These are phyloP conservation scores for Goniozus legneri DNA, from an alignment of 1,140 invertebrate genomes.

Conservation along the genomic window DNA sequence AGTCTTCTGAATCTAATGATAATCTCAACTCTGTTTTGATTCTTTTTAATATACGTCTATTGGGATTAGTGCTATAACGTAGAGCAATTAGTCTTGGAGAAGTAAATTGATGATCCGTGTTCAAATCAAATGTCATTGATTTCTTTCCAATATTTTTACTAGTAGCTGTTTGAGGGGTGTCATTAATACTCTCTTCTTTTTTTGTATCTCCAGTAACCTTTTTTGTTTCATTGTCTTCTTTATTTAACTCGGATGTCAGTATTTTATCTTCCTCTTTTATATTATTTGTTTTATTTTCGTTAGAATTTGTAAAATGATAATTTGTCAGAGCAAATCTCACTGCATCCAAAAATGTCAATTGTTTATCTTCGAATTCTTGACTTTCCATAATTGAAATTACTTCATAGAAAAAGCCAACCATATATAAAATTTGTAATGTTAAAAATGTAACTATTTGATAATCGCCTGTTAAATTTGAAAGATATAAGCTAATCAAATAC, in stretches of 20 bases:
- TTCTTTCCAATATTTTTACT: constrained; percentile 20
- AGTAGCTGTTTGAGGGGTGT: too few relatives aligned
- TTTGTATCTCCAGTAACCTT: neutral
- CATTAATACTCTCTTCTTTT: too few relatives aligned
- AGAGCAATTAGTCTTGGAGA: constrained; percentile 7
- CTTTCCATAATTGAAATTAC: constrained; percentile 45
- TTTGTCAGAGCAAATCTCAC: constrained; percentile 38
- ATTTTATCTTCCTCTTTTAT: constrained; percentile 19
- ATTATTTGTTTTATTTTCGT: constrained; percentile 16
- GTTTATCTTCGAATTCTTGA: constrained; percentile 38
- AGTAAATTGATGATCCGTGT: too few relatives aligned
- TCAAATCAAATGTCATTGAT: constrained; percentile 40
- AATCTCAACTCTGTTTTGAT: constrained; percentile 52
- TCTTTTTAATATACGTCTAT: constrained; percentile 42
- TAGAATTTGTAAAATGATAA: constrained; percentile 13
- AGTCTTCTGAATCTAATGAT: constrained; percentile 49
- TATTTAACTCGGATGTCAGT: neutral
- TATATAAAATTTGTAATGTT: constrained; percentile 49
- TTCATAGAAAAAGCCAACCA: constrained; percentile 59
- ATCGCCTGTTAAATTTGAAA: constrained; percentile 59
- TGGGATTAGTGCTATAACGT: constrained; percentile 2
- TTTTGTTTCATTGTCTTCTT: neutral
- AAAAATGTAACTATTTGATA: constrained; percentile 62
- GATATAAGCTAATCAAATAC: constrained; percentile 60
- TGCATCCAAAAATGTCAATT: constrained; percentile 42